Percentiles rank a stretch among this genome's conserved stretches.
phyloP scores from a whole-genome alignment of 2,113 vertebrate species.

The Willisornis vidua region DNA sequence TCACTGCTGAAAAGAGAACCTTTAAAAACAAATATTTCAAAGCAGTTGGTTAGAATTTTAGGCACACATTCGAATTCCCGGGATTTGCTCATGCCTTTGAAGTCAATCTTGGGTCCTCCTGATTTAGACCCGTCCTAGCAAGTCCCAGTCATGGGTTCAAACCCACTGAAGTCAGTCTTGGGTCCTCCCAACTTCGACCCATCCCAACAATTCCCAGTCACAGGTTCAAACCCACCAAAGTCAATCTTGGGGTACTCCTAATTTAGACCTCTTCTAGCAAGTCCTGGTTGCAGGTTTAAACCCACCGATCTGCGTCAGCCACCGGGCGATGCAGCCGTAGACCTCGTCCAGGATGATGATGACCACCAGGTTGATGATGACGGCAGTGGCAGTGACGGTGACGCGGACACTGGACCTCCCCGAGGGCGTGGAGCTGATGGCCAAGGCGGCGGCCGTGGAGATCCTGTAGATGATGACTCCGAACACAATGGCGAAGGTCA shows the following conservation, averaged over 20 bases:
- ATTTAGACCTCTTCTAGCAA: rapidly evolving
- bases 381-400: constrained; percentile 91
- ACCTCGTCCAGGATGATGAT: constrained; percentile 97
- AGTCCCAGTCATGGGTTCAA: too few species aligned
- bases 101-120: neutral
- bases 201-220: too few species aligned
- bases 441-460: constrained; percentile 89
- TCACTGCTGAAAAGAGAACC: neutral
- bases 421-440: constrained; percentile 83
- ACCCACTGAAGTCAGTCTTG: too few species aligned
- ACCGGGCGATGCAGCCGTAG: constrained; percentile 87
- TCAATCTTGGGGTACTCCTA: neutral
- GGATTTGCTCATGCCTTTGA: neutral
- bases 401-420: constrained; percentile 88
- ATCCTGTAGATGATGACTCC: constrained; percentile 96
- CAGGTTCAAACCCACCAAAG: neutral
- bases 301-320: constrained; percentile 85
- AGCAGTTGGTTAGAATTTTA: neutral
- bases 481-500: constrained; percentile 92
- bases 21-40: neutral
- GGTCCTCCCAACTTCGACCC: too few species aligned
- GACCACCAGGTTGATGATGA: constrained; percentile 94
- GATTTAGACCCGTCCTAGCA: rapidly evolving
- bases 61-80: neutral
- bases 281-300: too few species aligned